Conservation (phyloP, 2,797 vertebrate genomes). For the Eospalax fontanierii region DNA sequence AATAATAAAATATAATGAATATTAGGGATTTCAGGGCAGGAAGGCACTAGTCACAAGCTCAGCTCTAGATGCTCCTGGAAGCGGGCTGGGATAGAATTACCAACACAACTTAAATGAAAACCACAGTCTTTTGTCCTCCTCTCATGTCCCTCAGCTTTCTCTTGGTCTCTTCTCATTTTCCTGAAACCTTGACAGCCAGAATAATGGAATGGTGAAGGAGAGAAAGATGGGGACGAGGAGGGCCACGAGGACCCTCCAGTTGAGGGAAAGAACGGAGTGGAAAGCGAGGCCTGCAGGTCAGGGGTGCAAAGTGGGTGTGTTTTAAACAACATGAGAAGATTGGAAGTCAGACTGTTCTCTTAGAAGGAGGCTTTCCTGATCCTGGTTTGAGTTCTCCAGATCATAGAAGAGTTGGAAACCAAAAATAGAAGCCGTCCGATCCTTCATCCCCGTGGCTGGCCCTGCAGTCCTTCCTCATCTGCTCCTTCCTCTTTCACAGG, state of each 20-base stretch:
- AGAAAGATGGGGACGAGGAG: not conserved
- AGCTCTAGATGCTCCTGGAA: not conserved
- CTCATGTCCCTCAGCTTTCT: not conserved
- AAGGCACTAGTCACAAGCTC: not conserved
- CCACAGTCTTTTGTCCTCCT: not conserved
- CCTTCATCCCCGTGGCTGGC: not conserved
- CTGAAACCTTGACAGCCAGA: not conserved
- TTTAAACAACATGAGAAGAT: not conserved
- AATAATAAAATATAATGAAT: not conserved
- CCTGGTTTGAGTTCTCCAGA: not conserved
- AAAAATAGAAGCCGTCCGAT: constrained; percentile 23
- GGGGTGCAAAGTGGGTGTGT: not conserved
- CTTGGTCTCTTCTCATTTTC: not conserved
- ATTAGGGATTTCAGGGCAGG: not conserved
- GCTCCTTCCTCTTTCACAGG: not conserved
- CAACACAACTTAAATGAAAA: not conserved
- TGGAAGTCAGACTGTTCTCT: not conserved
- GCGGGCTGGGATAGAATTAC: not conserved
- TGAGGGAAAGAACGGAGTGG: not conserved
- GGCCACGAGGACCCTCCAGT: not conserved
- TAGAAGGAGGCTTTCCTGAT: constrained; percentile 38
- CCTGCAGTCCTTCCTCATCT: not conserved
- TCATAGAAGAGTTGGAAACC: not conserved
- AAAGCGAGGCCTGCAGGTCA: not conserved
- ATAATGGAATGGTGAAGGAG: not conserved